Evolutionary conservation across 2,113 vertebrate species (phyloP).

Genomic region (Lophochroa leadbeateri): DNA sequence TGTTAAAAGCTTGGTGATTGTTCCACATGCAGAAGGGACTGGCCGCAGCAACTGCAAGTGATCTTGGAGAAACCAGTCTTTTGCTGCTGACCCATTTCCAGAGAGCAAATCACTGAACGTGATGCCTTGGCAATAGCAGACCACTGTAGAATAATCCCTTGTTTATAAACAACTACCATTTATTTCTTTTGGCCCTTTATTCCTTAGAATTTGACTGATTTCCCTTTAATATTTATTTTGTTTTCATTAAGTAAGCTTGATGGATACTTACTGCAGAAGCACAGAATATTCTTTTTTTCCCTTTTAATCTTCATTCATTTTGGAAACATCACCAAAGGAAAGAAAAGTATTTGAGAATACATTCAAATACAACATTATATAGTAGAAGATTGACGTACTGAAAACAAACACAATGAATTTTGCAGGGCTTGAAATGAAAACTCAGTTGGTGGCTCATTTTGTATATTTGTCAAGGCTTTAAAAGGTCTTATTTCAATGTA

Average conservation of each 20-base stretch:
- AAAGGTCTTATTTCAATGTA: background rate
- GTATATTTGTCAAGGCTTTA: background rate
- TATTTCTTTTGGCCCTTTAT: background rate
- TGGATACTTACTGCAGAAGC: background rate
- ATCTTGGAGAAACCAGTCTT: background rate
- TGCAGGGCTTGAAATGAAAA: background rate
- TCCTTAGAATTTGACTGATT: background rate
- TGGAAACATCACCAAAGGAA: background rate
- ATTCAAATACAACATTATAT: background rate
- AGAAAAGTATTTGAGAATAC: background rate
- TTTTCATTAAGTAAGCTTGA: background rate
- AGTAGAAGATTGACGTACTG: background rate
- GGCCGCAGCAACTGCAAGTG: background rate
- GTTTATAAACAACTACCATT: background rate
- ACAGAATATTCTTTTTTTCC: background rate
- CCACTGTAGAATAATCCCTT: background rate
- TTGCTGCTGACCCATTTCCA: background rate
- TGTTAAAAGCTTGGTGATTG: background rate
- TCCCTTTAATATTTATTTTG: background rate
- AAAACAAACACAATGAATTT: background rate
- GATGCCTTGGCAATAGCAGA: background rate
- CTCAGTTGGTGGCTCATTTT: background rate
- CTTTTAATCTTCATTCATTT: background rate
- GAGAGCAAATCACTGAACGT: background rate
- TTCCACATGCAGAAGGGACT: background rate